A percentile compares a stretch with the other conserved stretches of the same genome.
Evolutionary conservation across 1,140 invertebrate species (phyloP).

Genomic region (Sycophaga agraensis): DNA sequence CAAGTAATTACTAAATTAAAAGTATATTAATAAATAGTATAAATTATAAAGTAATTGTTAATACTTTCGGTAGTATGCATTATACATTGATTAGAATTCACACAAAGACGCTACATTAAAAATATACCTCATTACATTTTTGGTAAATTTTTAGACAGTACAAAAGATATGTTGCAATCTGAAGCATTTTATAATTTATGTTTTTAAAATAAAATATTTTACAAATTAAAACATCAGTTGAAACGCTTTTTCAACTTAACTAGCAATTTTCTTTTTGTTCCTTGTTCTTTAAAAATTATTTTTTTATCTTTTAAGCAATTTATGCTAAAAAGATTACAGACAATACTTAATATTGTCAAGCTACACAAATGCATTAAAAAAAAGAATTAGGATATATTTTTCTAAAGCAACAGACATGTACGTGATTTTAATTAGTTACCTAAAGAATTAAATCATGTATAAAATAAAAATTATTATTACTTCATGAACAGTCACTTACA

Average conservation of each 20-base stretch:
- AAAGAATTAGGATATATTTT: background rate
- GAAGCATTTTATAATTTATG: conserved; percentile 13
- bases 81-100: too few species aligned
- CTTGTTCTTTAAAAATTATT: conserved; percentile 9
- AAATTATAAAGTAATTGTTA: too few species aligned
- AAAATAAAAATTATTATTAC: background rate
- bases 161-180: background rate
- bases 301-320: background rate
- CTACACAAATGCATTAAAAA: too few species aligned
- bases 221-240: conserved; percentile 16
- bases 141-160: too few species aligned
- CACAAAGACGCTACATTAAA: too few species aligned
- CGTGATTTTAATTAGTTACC: background rate
- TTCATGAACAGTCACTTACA: background rate
- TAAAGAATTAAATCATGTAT: too few species aligned
- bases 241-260: conserved; percentile 8
- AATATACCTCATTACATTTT: too few species aligned
- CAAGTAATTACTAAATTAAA: too few species aligned
- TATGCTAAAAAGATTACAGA: background rate
- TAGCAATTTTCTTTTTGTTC: conserved; percentile 9
- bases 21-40: too few species aligned
- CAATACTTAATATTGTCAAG: conserved; percentile 1
- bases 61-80: too few species aligned
- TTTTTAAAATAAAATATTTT: conserved; percentile 13
- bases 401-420: background rate